Base-by-base conservation (phyloP, 53 echinoderm and acorn worm species). In the Hippasteria phrygiana region DNA sequence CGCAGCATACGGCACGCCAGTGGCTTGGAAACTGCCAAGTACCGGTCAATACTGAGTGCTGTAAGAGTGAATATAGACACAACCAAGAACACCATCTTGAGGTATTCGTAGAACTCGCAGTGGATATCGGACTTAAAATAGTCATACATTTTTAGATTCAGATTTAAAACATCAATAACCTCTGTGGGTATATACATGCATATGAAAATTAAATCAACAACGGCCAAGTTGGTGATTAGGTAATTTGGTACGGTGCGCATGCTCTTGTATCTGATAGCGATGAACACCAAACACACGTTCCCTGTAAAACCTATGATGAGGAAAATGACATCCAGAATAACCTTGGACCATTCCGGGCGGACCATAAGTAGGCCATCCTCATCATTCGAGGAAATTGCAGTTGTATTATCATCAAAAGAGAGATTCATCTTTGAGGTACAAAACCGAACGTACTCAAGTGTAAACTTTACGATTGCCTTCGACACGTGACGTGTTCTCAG, bases 241-340 rank as follows among this genome's bases (percentile, higher is more conserved):
- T 89, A 78, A 26, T 93, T 89, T 6, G 93, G 89, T 13, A 93
- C 87, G 43, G 76, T 73, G 71, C 80, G 93, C 69, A 93, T 72
- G 67, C 87, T 78, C 55, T 93, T 89, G 50, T 70, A 48, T 18
- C 77, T 55, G 37, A 89, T 67, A 20, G 89, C 46, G 10, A 93
- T 67, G 14, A 51, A 69, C 12, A 91, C 87, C 16, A 90, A 63
- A 29, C 62, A 84, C 26, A 86, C 55, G 45, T 89, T 85, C 6
- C 89, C 79, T 1, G 87, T 32, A 17, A 90, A 62, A 9, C 90
- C 87, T n/a, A 93, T 55, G 35, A 90, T 43, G 10, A 90, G 62
- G 43, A 93, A 72, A 14, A 93, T 55, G 38, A 89, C 72, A 55
- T 93, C 71, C 3, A 75, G 43, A 8, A 70, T 18, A 1, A 89